A percentile compares a stretch with the other conserved stretches of the same genome.
Conservation (phyloP, 2,113 vertebrate species). For the Urocolius indicus region DNA sequence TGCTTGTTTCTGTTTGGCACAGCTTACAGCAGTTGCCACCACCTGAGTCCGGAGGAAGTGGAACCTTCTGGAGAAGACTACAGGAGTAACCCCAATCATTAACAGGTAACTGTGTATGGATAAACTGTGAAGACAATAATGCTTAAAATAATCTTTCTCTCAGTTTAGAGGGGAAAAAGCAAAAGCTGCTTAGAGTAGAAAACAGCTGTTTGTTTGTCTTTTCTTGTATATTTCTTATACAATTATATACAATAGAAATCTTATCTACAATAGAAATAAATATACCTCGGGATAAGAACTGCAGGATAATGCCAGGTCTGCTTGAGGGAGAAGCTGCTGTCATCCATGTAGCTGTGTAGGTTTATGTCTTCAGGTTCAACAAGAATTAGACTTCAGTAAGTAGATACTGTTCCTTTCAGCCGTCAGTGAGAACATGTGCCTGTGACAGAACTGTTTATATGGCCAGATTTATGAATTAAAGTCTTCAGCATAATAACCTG, state of each 20-base stretch:
- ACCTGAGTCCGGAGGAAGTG: not conserved
- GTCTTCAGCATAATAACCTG: not conserved
- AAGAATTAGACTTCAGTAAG: not conserved
- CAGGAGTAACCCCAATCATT: not conserved
- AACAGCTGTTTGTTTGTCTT: rapidly evolving
- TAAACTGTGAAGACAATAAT: not conserved
- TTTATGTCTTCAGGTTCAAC: not conserved
- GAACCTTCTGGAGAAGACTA: not conserved
- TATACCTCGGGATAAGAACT: not conserved
- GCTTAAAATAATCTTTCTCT: not conserved
- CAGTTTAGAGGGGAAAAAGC: not conserved
- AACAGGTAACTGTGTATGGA: not conserved
- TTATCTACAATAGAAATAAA: not conserved
- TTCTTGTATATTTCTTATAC: not conserved
- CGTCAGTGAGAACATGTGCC: rapidly evolving
- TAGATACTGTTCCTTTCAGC: not conserved
- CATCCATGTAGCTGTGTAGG: not conserved
- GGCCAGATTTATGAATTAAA: not conserved
- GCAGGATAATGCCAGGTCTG: not conserved
- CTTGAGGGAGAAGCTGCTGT: not conserved
- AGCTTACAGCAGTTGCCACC: not conserved
- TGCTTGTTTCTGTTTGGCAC: not conserved
- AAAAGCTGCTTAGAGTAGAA: not conserved
- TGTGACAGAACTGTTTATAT: not conserved
- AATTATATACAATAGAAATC: not conserved